Conservation (phyloP, 1,140 invertebrate genomes). For the Tribolium castaneum region DNA sequence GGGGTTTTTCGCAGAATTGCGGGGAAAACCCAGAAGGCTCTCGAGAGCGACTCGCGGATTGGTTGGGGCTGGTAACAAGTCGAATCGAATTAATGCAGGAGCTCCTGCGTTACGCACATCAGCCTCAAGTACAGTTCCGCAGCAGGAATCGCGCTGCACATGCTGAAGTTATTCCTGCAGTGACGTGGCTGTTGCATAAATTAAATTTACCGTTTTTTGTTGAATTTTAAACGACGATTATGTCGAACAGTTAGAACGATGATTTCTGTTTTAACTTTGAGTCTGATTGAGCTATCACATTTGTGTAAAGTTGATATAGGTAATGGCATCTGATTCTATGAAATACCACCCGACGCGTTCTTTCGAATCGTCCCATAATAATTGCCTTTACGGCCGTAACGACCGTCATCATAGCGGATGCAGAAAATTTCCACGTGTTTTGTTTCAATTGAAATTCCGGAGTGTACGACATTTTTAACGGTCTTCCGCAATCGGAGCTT, state of each 20-base stretch:
- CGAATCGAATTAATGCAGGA: constrained; percentile 35
- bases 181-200: constrained; percentile 11
- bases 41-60: too few relatives aligned
- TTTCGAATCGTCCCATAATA: constrained; percentile 14
- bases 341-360: constrained; percentile 14
- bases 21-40: too few relatives aligned
- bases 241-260: not conserved
- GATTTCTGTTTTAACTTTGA: not conserved
- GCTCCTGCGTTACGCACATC: constrained; percentile 36
- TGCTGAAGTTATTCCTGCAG: not conserved
- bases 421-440: constrained; percentile 5
- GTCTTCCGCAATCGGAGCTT: not conserved
- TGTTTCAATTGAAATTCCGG: constrained; percentile 26
- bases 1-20: too few relatives aligned
- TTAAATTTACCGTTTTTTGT: not conserved
- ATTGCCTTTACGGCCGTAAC: constrained; percentile 6
- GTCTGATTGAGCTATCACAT: constrained; percentile 2
- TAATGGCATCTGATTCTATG: constrained; percentile 6
- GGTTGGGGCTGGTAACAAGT: too few relatives aligned
- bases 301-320: not conserved
- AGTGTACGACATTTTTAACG: not conserved
- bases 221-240: not conserved
- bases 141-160: not conserved
- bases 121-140: not conserved
- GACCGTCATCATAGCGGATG: constrained; percentile 8